Percentiles rank a stretch among this genome's conserved stretches.
phyloP scores from a whole-genome alignment of 2,888 invertebrate species.

The Polydrusus cervinus region DNA sequence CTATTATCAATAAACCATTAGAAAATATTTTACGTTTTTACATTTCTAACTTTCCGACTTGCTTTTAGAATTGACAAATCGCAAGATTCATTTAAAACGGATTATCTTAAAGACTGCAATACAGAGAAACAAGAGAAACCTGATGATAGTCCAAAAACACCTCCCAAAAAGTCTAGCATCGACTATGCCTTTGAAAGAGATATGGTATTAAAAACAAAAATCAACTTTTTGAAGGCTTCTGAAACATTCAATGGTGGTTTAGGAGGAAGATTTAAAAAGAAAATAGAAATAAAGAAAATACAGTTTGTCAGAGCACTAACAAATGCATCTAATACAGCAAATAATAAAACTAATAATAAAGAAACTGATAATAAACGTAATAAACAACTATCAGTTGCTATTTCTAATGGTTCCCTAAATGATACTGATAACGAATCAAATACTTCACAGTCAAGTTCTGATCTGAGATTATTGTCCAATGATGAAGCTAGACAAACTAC shows the following conservation, averaged over 20 bases:
- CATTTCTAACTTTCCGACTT: too few relatives aligned
- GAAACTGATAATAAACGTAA: neutral
- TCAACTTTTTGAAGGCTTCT: conserved; percentile 50
- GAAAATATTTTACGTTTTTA: too few relatives aligned
- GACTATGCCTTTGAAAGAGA: conserved; percentile 33
- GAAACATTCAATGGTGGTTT: conserved; percentile 12
- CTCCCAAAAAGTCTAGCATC: neutral
- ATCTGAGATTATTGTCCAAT: neutral
- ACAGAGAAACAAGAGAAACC: neutral
- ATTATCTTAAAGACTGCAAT: conserved; percentile 33
- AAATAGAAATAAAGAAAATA: conserved; percentile 20
- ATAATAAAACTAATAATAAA: neutral
- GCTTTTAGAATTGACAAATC: conserved; percentile 22
- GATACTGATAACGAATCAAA: neutral
- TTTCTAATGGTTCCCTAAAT: neutral
- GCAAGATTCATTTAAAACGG: conserved; percentile 36
- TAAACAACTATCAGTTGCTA: neutral
- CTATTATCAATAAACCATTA: too few relatives aligned
- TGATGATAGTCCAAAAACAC: neutral
- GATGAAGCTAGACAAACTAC: neutral
- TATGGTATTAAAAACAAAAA: conserved; percentile 45
- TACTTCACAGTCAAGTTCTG: neutral
- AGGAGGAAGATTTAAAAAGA: neutral
- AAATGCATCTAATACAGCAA: neutral
- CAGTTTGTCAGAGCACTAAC: neutral